phyloP scores from a whole-genome alignment of 2,797 vertebrate species.

The Sternotherus odoratus region DNA sequence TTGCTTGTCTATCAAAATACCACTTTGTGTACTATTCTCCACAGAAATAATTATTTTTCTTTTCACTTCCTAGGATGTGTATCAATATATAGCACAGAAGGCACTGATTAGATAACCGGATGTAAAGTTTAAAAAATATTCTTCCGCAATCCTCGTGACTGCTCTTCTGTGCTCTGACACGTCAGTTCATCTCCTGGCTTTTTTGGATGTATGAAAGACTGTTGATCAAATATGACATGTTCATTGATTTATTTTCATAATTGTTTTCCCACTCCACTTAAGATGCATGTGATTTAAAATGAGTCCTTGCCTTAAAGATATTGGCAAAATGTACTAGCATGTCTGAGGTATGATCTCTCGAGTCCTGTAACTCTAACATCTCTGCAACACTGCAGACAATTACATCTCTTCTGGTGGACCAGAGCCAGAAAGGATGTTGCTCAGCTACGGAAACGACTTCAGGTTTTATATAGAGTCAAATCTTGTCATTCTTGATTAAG shows the following conservation, averaged over 20 bases:
- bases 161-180: rapidly evolving
- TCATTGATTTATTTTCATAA: background rate
- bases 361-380: background rate
- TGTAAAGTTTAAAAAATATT: too few species aligned
- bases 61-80: too few species aligned
- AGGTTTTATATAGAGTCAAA: background rate
- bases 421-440: background rate
- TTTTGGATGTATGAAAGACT: background rate
- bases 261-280: background rate
- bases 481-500: background rate
- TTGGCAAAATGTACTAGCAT: background rate
- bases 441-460: background rate
- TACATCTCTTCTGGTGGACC: background rate
- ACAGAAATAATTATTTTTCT: too few species aligned
- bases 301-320: background rate
- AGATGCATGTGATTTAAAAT: background rate
- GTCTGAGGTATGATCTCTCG: background rate
- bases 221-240: background rate
- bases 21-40: too few species aligned
- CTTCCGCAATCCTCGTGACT: background rate
- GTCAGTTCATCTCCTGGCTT: background rate
- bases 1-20: background rate
- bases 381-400: background rate
- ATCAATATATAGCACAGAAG: too few species aligned
- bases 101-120: too few species aligned